Base-by-base conservation (phyloP, 2,888 invertebrate genomes). In the Drosophila infuscata region DNA sequence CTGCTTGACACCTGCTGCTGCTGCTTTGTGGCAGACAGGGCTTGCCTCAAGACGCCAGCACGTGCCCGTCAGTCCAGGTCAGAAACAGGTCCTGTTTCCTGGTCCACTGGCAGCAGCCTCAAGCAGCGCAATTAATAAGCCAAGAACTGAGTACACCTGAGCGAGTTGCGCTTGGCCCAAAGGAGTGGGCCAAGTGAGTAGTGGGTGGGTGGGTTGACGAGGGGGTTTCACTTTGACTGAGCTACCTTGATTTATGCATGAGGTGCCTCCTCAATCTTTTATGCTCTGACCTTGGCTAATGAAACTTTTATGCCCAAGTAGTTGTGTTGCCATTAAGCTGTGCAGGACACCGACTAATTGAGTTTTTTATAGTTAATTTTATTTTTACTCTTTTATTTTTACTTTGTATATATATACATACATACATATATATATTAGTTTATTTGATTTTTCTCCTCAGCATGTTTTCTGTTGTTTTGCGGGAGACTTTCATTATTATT, bases 111-210 rank as follows among this genome's bases (percentile, higher is more conserved):
- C 52, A 75, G 17, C 62, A 56, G 25, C 80, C 83, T 78, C 72
- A 70, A 85, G 86, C 78, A 83, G 83, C 71, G 59, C 78, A 86
- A 81, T 90, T 86, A 90, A 86, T 90, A 90, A 81, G 68, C 78
- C 67, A 65, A 72, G 63, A 30, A 49, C 58, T n/a, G 25, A n/a
- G 58, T 43, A 17, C 17, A 41, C 4, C 17, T 32, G 25, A 48
- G 5, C 43, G 20, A 36, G 25, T 30, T 56, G 12, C 46, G 15
- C 46, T 46, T 25, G 25, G 46, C 25, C 25, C 15, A 46, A 7
- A 7, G 15, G 25, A 25, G 25, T 15, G 46, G 15, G 15, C 15
- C 15, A 5, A 49, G 29, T 30, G 29, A 9, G 32, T 35, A 29
- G 6, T 0, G 4, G 29, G 25, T 51, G 8, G 12, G 20, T n/a